A percentile compares a stretch with the other conserved stretches of the same genome.
Conservation (phyloP, 2,797 vertebrate genomes). For the Anableps anableps region DNA sequence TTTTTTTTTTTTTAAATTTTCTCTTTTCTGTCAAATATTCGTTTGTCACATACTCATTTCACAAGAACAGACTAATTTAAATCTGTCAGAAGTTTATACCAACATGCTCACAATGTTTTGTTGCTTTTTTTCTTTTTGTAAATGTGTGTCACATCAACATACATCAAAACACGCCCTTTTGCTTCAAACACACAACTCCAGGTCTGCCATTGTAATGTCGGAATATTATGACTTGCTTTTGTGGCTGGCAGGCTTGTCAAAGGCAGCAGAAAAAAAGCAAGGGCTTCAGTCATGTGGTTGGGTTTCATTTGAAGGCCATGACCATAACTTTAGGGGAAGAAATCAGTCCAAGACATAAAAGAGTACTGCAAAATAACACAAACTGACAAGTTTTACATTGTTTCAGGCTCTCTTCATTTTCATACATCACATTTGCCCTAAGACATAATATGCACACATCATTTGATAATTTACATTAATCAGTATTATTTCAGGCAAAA, state of each 20-base stretch:
- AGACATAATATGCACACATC: conserved; percentile 41
- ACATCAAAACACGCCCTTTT: conserved; percentile 70
- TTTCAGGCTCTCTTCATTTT: conserved; percentile 41
- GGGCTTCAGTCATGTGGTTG: conserved; percentile 43
- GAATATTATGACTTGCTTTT: conserved; percentile 41
- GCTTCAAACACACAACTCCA: conserved; percentile 56
- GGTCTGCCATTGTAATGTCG: conserved; percentile 44
- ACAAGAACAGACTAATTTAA: conserved; percentile 80
- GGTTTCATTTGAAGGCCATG: conserved; percentile 44
- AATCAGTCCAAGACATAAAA: conserved; percentile 40
- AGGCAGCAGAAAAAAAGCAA: conserved; percentile 50
- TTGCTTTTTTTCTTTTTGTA: conserved; percentile 35
- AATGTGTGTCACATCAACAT: conserved; percentile 70
- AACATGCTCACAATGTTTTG: conserved; percentile 80
- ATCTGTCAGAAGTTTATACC: conserved; percentile 80
- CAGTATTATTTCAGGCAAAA: conserved; percentile 29
- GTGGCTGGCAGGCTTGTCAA: conserved; percentile 56
- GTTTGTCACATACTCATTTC: conserved; percentile 74
- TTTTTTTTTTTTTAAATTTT: conserved; percentile 67
- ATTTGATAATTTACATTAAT: conserved; percentile 47
- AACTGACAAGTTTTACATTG: conserved; percentile 44
- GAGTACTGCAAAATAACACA: conserved; percentile 42
- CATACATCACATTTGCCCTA: conserved; percentile 41
- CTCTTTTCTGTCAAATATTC: conserved; percentile 73
- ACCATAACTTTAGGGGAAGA: conserved; percentile 41